Evolutionary conservation across 1,140 invertebrate genomes (phyloP).

Genomic region (Carcinoscorpius rotundicauda): DNA sequence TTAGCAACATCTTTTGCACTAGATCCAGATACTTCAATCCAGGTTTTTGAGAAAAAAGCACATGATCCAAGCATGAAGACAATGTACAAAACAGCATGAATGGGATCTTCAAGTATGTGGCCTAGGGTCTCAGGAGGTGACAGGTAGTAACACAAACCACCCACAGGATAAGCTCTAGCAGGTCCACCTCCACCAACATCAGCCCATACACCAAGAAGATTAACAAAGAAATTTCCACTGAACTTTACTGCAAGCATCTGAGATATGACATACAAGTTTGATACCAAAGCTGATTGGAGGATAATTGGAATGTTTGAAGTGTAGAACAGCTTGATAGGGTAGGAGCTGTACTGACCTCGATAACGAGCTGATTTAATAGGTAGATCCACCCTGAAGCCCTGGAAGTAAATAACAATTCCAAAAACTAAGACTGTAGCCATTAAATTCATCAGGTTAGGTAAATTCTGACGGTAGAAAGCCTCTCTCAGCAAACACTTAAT

Average conservation of each 20-base stretch:
- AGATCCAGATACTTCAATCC: slow-evolving; percentile 99
- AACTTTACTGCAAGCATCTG: slow-evolving; percentile 99
- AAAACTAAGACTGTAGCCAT: slow-evolving; percentile 96
- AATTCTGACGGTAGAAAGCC: slow-evolving; percentile 98
- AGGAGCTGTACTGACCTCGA: slow-evolving; percentile 96
- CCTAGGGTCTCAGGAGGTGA: slow-evolving; percentile 95
- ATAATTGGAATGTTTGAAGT: slow-evolving; percentile 99
- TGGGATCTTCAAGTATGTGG: slow-evolving; percentile 89
- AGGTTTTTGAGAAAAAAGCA: slow-evolving; percentile 99
- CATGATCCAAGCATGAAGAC: slow-evolving; percentile 99
- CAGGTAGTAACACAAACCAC: slow-evolving; percentile 96
- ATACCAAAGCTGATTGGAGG: slow-evolving; percentile 94
- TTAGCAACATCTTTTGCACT: slow-evolving; percentile 99
- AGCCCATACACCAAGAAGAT: slow-evolving; percentile 96
- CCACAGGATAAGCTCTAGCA: slow-evolving; percentile 86
- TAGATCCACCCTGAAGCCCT: slow-evolving; percentile 98
- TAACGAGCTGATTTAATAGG: slow-evolving; percentile 98
- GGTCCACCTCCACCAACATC: slow-evolving; percentile 94
- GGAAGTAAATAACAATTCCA: slow-evolving; percentile 99
- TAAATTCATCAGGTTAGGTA: slow-evolving; percentile 98
- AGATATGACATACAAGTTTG: slow-evolving; percentile 98
- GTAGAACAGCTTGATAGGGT: slow-evolving; percentile 99
- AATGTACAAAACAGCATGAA: slow-evolving; percentile 95
- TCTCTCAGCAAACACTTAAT: too few relatives aligned
- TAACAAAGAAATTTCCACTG: slow-evolving; percentile 91